A percentile compares a stretch with the other conserved stretches of the same genome.
phyloP scores from a whole-genome alignment of 2,797 vertebrate genomes.

The Oryzias dopingdopingensis region DNA sequence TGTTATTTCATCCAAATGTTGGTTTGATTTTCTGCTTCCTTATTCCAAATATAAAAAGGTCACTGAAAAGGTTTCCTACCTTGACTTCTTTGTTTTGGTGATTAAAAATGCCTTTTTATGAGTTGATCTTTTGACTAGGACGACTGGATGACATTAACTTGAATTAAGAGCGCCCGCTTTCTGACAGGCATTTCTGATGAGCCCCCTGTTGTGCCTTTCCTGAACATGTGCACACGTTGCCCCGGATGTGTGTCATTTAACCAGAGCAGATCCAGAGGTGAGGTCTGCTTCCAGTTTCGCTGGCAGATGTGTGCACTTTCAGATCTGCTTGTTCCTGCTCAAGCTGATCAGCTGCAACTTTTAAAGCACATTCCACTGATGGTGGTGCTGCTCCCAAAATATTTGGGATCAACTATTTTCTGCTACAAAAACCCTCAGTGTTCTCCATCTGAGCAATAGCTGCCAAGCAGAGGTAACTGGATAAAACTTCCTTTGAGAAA shows the following conservation, averaged over 20 bases:
- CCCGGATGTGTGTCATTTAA: constrained; percentile 53
- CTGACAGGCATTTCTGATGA: constrained; percentile 8
- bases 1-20: too few species aligned
- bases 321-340: too few species aligned
- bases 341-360: constrained; percentile 15
- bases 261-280: constrained; percentile 38
- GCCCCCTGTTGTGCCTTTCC: constrained; percentile 32
- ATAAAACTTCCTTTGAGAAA: neutral
- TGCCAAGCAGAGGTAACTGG: neutral
- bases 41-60: too few species aligned
- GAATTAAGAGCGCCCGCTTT: too few species aligned
- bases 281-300: constrained; percentile 44
- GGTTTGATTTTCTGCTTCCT: too few species aligned
- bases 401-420: neutral
- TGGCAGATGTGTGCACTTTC: constrained; percentile 47
- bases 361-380: constrained; percentile 9
- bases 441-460: neutral
- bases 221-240: constrained; percentile 31
- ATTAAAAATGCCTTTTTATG: too few species aligned
- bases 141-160: too few species aligned
- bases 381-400: constrained; percentile 2
- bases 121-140: too few species aligned
- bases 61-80: too few species aligned
- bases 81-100: too few species aligned
- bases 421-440: neutral